These are phyloP conservation scores for Cardinalis cardinalis DNA, from an alignment of 2,113 vertebrate species.

Conservation along the genomic window DNA sequence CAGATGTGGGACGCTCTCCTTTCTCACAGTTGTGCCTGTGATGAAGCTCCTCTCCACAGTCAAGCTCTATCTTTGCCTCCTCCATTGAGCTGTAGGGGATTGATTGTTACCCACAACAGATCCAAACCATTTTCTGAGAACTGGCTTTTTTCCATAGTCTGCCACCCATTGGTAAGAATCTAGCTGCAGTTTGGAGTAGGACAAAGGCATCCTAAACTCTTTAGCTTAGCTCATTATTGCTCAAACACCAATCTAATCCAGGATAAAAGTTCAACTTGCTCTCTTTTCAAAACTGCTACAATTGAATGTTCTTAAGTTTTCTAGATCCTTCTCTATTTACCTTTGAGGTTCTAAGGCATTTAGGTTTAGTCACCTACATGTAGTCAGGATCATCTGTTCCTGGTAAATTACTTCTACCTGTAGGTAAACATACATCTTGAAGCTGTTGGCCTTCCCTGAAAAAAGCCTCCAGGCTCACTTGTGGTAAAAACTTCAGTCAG, in stretches of 20 bases:
- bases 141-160: not conserved
- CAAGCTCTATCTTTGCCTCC: fast-evolving
- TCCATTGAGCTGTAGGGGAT: not conserved
- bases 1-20: fast-evolving
- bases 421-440: not conserved
- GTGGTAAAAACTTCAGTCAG: not conserved
- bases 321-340: not conserved
- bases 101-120: not conserved
- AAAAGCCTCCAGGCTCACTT: not conserved
- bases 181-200: not conserved
- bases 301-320: not conserved
- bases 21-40: not conserved
- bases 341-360: not conserved
- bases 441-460: not conserved
- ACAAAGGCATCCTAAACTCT: not conserved
- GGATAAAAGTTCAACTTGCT: not conserved
- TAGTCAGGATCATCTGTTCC: not conserved
- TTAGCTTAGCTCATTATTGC: not conserved
- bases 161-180: not conserved
- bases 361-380: not conserved
- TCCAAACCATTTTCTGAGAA: not conserved
- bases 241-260: not conserved
- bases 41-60: not conserved
- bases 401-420: not conserved
- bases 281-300: not conserved